phyloP scores from a whole-genome alignment of 1,140 invertebrate species.

The Aphaenogaster ashmeadi region DNA sequence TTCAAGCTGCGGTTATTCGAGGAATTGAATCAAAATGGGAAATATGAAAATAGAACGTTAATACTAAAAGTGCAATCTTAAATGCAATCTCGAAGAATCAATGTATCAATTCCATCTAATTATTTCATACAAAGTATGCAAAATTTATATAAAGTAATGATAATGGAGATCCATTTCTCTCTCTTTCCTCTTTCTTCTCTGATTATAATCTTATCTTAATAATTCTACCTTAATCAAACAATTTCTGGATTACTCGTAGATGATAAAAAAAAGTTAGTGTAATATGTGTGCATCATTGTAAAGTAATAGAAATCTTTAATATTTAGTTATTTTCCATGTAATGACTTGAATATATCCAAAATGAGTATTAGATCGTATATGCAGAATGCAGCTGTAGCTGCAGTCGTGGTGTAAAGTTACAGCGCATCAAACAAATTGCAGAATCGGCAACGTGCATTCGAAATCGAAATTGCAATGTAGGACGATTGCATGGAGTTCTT shows the following conservation, averaged over 20 bases:
- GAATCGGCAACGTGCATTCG: background rate
- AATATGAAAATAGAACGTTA: background rate
- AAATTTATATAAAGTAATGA: background rate
- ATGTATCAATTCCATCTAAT: background rate
- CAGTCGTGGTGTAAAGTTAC: background rate
- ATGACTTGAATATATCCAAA: background rate
- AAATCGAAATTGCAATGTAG: background rate
- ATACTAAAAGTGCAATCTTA: background rate
- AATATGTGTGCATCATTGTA: too few species aligned
- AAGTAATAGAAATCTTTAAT: background rate
- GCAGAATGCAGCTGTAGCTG: background rate
- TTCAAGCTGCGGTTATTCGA: background rate
- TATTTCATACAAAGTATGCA: background rate
- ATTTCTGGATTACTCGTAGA: too few species aligned
- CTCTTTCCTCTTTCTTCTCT: background rate
- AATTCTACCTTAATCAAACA: background rate
- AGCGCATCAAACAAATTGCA: slow-evolving; percentile 5
- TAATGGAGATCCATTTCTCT: background rate
- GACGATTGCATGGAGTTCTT: slow-evolving; percentile 13
- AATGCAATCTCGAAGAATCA: slow-evolving; percentile 7
- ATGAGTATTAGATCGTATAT: background rate
- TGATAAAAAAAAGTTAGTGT: too few species aligned
- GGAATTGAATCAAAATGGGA: slow-evolving; percentile 33
- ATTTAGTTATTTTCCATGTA: background rate
- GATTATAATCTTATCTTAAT: background rate